Percentiles rank a stretch among this genome's conserved stretches.
phyloP scores from a whole-genome alignment of 2,888 invertebrate species.

The Metallyticus violacea region DNA sequence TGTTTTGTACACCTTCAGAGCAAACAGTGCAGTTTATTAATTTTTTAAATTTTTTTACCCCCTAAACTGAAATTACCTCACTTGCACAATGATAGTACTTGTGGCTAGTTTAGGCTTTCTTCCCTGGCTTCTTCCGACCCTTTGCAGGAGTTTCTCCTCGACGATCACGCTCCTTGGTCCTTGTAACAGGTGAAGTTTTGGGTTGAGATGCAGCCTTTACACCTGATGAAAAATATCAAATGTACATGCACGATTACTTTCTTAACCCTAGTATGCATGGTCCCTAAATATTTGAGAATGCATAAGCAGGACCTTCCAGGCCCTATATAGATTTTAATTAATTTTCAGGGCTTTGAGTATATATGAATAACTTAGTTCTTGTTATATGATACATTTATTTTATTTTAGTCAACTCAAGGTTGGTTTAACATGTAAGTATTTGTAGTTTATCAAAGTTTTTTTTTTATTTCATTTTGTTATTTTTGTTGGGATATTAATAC shows the following conservation, averaged over 20 bases:
- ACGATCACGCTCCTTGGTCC: conserved; percentile 32
- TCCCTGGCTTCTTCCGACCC: conserved; percentile 33
- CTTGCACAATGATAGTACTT: background rate
- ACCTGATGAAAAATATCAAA: conserved; percentile 13
- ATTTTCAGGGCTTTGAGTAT: too few relatives aligned
- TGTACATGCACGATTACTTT: background rate
- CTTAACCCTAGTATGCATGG: too few relatives aligned
- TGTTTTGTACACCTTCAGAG: conserved; percentile 1
- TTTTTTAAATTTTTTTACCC: background rate
- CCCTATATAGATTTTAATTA: too few relatives aligned
- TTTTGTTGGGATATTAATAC: too few relatives aligned
- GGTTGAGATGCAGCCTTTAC: conserved; percentile 22
- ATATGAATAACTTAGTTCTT: too few relatives aligned
- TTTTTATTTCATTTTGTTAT: too few relatives aligned
- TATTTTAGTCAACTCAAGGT: too few relatives aligned
- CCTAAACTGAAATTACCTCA: background rate
- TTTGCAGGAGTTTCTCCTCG: conserved; percentile 21
- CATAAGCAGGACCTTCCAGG: too few relatives aligned
- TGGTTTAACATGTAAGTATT: too few relatives aligned
- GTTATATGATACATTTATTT: too few relatives aligned
- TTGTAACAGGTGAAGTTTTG: conserved; percentile 25
- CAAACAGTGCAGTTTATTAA: background rate
- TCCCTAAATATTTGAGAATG: too few relatives aligned
- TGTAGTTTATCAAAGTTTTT: too few relatives aligned
- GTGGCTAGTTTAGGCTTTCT: conserved; percentile 31